Conservation (phyloP, 2,113 vertebrate species). For the Dasyurus viverrinus region DNA sequence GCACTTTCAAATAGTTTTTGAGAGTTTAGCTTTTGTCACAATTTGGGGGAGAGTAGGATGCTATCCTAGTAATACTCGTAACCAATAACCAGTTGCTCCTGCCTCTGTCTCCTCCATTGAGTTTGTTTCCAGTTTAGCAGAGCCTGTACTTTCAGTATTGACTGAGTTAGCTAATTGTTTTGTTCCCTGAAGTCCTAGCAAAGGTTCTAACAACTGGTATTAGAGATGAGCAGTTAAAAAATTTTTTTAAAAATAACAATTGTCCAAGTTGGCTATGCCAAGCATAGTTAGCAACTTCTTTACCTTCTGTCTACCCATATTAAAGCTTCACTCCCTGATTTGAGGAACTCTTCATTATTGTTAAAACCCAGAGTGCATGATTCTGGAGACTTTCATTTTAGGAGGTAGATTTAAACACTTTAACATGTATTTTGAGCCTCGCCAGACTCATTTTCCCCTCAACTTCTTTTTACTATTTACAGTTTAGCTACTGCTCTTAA, state of each 20-base stretch:
- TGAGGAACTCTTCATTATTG: background rate
- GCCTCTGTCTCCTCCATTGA: background rate
- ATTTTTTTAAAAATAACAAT: background rate
- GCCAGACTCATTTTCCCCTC: background rate
- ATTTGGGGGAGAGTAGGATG: background rate
- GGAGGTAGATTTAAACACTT: background rate
- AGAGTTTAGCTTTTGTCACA: background rate
- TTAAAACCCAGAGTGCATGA: background rate
- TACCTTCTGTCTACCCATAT: background rate
- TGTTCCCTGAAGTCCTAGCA: background rate
- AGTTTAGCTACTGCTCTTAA: background rate
- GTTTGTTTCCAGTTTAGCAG: background rate
- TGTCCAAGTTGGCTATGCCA: background rate
- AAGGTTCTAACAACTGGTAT: background rate
- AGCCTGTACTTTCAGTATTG: background rate
- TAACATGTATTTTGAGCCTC: background rate
- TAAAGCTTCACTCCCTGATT: background rate
- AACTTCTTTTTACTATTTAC: background rate
- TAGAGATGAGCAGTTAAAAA: background rate
- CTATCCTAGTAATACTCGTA: background rate
- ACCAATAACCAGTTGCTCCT: background rate
- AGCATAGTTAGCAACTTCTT: background rate
- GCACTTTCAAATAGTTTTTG: background rate
- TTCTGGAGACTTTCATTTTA: background rate
- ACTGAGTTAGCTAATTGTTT: background rate